Evolutionary conservation across 2,797 vertebrate genomes (phyloP).

Genomic region (Lacerta agilis): DNA sequence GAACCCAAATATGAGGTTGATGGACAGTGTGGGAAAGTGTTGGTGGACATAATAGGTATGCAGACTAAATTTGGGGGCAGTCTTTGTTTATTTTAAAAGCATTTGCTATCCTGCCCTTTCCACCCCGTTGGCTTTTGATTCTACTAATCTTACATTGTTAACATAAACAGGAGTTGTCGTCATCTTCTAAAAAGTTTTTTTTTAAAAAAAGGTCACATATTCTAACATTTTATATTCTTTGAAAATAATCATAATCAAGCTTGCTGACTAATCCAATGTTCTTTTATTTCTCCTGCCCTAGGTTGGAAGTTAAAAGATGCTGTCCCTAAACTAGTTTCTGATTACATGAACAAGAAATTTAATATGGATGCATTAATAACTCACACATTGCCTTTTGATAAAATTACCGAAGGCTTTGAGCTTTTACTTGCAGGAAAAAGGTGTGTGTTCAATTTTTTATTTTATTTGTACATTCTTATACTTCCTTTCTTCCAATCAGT

Average conservation of each 20-base stretch:
- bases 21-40: too few species aligned
- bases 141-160: background rate
- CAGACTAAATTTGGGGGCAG: too few species aligned
- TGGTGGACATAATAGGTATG: too few species aligned
- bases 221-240: background rate
- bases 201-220: background rate
- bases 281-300: conserved; percentile 32
- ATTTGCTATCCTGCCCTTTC: too few species aligned
- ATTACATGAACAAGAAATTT: conserved; percentile 81
- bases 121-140: background rate
- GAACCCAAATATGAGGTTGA: too few species aligned
- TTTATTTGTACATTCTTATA: background rate
- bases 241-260: background rate
- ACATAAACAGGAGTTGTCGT: background rate
- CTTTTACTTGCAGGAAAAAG: conserved; percentile 72
- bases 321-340: conserved; percentile 75
- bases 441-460: background rate
- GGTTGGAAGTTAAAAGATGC: conserved; percentile 81
- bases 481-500: background rate
- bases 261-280: background rate
- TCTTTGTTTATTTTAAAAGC: too few species aligned
- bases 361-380: conserved; percentile 84
- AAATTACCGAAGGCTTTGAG: conserved; percentile 80
- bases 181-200: background rate
- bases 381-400: conserved; percentile 79